Evolutionary conservation across 2,888 invertebrate genomes (phyloP).

Genomic region (Ctena decussata): DNA sequence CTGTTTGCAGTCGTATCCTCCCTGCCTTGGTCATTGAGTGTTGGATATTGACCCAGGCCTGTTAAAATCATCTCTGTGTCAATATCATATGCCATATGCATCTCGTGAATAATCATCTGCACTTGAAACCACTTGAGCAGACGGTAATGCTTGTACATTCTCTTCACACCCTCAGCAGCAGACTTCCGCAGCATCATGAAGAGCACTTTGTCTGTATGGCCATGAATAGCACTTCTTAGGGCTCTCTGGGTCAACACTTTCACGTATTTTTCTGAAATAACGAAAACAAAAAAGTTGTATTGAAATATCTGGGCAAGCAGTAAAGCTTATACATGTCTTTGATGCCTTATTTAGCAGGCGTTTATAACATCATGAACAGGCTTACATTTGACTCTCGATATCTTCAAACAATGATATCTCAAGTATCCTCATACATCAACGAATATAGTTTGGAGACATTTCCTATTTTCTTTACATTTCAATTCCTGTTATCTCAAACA

Average conservation of each 20-base stretch:
- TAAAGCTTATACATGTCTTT: too few species aligned
- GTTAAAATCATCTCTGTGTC: not conserved
- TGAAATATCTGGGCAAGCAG: too few species aligned
- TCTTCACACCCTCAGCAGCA: constrained; percentile 51
- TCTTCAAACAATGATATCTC: too few species aligned
- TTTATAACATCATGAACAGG: too few species aligned
- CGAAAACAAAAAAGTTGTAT: not conserved
- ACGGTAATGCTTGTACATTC: constrained; percentile 49
- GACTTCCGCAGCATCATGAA: constrained; percentile 41
- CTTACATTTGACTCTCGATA: too few species aligned
- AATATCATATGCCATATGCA: not conserved
- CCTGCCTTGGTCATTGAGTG: constrained; percentile 10
- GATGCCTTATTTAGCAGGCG: too few species aligned
- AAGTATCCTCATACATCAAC: too few species aligned
- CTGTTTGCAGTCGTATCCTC: constrained; percentile 31
- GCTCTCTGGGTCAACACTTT: constrained; percentile 17
- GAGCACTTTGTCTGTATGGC: constrained; percentile 45
- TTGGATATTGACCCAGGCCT: constrained; percentile 10
- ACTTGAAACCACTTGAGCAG: constrained; percentile 54
- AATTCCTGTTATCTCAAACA: too few species aligned
- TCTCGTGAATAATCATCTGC: constrained; percentile 43
- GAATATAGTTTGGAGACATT: too few species aligned
- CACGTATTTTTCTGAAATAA: constrained; percentile 52
- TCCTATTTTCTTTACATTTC: too few species aligned
- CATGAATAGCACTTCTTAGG: constrained; percentile 33